These are phyloP conservation scores for Prorops nasuta DNA, from an alignment of 1,140 invertebrate genomes.

Conservation along the genomic window DNA sequence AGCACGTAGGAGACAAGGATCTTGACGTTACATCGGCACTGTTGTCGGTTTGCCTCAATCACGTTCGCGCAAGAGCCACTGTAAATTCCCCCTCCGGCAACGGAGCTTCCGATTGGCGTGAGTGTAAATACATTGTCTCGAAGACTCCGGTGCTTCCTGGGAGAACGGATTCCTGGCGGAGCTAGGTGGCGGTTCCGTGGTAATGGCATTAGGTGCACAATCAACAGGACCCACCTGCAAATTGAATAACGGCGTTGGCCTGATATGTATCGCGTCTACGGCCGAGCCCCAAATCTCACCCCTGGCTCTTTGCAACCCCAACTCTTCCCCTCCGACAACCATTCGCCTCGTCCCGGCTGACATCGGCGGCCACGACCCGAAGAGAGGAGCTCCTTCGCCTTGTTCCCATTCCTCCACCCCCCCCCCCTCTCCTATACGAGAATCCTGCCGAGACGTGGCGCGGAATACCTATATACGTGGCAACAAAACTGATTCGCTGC, in stretches of 20 bases:
- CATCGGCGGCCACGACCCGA: too few species aligned
- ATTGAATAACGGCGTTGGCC: slow-evolving; percentile 44
- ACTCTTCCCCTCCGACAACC: not conserved
- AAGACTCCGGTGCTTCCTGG: slow-evolving; percentile 10
- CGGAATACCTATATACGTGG: slow-evolving; percentile 36
- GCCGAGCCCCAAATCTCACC: not conserved
- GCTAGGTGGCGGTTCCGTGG: slow-evolving; percentile 27
- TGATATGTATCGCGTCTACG: slow-evolving; percentile 43
- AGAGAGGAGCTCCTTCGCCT: too few species aligned
- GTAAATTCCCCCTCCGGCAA: not conserved
- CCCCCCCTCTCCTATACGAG: slow-evolving; percentile 18
- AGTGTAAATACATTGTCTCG: slow-evolving; percentile 27
- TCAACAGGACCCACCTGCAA: slow-evolving; percentile 45
- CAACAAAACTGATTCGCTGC: slow-evolving; percentile 37
- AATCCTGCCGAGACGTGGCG: slow-evolving; percentile 29
- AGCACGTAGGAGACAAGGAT: slow-evolving; percentile 19
- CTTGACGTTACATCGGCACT: not conserved
- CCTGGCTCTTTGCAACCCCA: not conserved
- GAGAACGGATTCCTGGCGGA: slow-evolving; percentile 23
- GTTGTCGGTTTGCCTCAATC: not conserved
- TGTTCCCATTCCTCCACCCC: slow-evolving; percentile 20
- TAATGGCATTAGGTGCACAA: slow-evolving; percentile 50
- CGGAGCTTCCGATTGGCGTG: too few species aligned
- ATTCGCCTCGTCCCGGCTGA: too few species aligned
- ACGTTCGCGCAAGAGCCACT: slow-evolving; percentile 5